Evolutionary conservation across 1,140 invertebrate species (phyloP).

Genomic region (Brachionus sp.): DNA sequence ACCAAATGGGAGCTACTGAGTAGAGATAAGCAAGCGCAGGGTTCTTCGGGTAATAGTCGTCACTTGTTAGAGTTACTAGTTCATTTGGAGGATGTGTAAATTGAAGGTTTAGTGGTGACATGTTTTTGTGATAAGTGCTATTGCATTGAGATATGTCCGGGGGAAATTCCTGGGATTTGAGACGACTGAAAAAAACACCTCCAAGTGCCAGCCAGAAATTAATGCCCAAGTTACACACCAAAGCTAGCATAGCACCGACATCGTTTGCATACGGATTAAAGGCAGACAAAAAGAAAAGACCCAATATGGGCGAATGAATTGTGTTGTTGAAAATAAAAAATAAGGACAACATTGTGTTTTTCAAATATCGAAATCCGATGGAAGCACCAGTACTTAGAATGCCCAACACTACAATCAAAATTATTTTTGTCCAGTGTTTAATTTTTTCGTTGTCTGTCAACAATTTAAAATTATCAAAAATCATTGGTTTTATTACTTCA

Average conservation of each 20-base stretch:
- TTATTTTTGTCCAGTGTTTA: not conserved
- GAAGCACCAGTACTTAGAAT: not conserved
- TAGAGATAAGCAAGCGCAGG: not conserved
- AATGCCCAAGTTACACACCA: not conserved
- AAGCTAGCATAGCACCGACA: constrained; percentile 18
- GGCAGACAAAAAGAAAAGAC: constrained; percentile 8
- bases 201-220: constrained; percentile 10
- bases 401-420: not conserved
- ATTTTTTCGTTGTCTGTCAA: not conserved
- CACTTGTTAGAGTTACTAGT: not conserved
- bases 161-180: constrained; percentile 28
- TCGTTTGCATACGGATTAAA: constrained; percentile 29
- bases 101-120: not conserved
- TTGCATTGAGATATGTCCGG: constrained; percentile 10
- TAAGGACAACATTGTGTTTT: not conserved
- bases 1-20: not conserved
- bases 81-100: not conserved
- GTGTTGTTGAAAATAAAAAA: constrained; percentile 28
- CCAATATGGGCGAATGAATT: constrained; percentile 14
- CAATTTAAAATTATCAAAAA: not conserved
- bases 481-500: constrained; percentile 12
- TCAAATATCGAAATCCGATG: not conserved
- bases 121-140: not conserved
- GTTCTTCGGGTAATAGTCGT: constrained; percentile 25
- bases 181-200: not conserved